phyloP scores from a whole-genome alignment of 2,888 invertebrate species.

The Nomada hirtipes region DNA sequence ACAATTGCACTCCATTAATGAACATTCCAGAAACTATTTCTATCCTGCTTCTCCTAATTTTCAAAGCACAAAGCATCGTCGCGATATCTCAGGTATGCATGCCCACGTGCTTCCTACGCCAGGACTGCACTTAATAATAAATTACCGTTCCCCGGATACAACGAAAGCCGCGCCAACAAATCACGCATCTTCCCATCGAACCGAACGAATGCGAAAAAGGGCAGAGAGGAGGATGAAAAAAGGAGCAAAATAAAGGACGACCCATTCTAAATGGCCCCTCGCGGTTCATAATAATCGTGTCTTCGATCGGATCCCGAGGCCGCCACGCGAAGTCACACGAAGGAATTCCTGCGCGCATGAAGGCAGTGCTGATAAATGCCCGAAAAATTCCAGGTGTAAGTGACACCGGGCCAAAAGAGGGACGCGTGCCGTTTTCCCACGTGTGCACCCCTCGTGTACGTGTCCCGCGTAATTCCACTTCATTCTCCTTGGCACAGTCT shows the following conservation, averaged over 20 bases:
- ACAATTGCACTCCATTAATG: no score
- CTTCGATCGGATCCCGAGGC: slow-evolving; percentile 48
- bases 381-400: slow-evolving; percentile 77
- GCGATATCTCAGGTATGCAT: no score
- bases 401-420: slow-evolving; percentile 67
- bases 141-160: background rate
- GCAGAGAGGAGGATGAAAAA: background rate
- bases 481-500: slow-evolving; percentile 69
- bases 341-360: slow-evolving; percentile 49
- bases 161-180: background rate
- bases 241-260: background rate
- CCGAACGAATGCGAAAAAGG: background rate
- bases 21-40: no score
- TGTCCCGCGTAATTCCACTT: slow-evolving; percentile 75
- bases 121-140: no score
- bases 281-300: slow-evolving; percentile 45
- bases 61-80: no score
- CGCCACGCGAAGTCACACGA: slow-evolving; percentile 73
- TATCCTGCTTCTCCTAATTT: no score
- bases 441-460: slow-evolving; percentile 73
- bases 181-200: background rate
- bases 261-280: slow-evolving; percentile 16
- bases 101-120: no score
- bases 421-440: slow-evolving; percentile 82
- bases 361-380: slow-evolving; percentile 62